Evolutionary conservation across 2,888 invertebrate species (phyloP), one percentile per base, ranked within the genome.

Genomic region (Desoria tigrina): DNA sequence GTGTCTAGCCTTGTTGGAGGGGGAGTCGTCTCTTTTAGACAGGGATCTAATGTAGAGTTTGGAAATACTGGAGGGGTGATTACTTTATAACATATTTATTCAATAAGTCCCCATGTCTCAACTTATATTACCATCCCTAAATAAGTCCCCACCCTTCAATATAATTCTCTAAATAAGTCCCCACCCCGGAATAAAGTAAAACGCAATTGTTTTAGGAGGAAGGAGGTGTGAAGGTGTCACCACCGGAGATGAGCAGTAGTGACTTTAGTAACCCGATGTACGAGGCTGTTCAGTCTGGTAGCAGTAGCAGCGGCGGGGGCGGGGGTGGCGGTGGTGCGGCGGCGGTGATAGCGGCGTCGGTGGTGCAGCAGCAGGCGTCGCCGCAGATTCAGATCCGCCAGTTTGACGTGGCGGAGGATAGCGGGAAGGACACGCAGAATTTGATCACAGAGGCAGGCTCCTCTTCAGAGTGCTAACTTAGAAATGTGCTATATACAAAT

Each of bases 221-320:
- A n/a, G n/a, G n/a, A n/a, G n/a, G n/a, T 9, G 18, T 39, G 11
- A 39, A 91, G 70, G 86, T 89, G 39, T 2, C 84, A 84, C 76
- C 86, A 87, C 75, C n/a, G n/a, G 92, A 92, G 81, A 88, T 88
- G 18, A 76, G 76, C 53, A 75, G 77, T 65, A 84, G 95, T 60
- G 96, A 98, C 82, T 98, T 98, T 84, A 90, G 92, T 78, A 98
- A 98, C 83, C 97, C 97, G 55, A 95, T 97, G 91, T 98, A 97
- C 81, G 97, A 98, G 79, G 93, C 92, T 1, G 77, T 83, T 76
- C 81, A 82, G 54, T 75, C 76, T 4, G 69, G 76, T 23, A 73
- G 77, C 16, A 69, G 73, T 24, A n/a, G n/a, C n/a, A n/a, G n/a
- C n/a, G n/a, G n/a, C n/a, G 75, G 71, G 50, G 77, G 77, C 21